Percentiles rank a stretch among this genome's conserved stretches.
Conservation (phyloP, 1,140 invertebrate species). For the Andricus grossulariae region DNA sequence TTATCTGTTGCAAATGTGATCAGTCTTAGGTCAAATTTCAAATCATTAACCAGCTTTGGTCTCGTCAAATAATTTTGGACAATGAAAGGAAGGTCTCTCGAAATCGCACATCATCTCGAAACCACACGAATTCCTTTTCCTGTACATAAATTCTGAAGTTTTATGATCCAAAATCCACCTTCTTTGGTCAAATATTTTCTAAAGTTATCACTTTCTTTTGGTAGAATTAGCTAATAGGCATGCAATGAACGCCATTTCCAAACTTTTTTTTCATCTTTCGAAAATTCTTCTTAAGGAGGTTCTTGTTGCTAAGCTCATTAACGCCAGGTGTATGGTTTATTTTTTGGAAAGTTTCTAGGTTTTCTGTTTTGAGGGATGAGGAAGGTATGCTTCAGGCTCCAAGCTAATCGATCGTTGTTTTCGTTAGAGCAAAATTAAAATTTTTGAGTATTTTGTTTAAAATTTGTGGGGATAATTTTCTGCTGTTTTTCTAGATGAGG, state of each 20-base stretch:
- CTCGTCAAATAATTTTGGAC: slow-evolving; percentile 83
- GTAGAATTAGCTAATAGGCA: slow-evolving; percentile 96
- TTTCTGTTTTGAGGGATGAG: slow-evolving; percentile 85
- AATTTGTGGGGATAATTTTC: slow-evolving; percentile 93
- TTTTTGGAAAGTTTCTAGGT: slow-evolving; percentile 92
- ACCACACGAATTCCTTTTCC: slow-evolving; percentile 97
- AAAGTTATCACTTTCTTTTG: slow-evolving; percentile 88
- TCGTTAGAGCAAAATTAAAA: slow-evolving; percentile 89
- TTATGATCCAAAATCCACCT: slow-evolving; percentile 87
- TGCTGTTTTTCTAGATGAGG: slow-evolving; percentile 93
- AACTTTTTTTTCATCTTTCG: slow-evolving; percentile 85
- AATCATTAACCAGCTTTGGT: slow-evolving; percentile 62
- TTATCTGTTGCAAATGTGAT: slow-evolving; percentile 94
- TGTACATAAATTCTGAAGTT: slow-evolving; percentile 94
- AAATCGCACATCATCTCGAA: slow-evolving; percentile 93
- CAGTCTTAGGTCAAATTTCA: slow-evolving; percentile 80
- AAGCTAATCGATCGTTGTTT: slow-evolving; percentile 83
- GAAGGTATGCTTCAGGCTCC: slow-evolving; percentile 90
- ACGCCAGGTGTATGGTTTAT: slow-evolving; percentile 98
- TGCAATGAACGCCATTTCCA: slow-evolving; percentile 91
- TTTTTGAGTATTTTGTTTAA: slow-evolving; percentile 84
- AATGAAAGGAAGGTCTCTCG: slow-evolving; percentile 90
- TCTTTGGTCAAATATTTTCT: slow-evolving; percentile 90
- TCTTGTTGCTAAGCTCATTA: slow-evolving; percentile 97
- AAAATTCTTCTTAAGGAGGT: slow-evolving; percentile 92